Evolutionary conservation across 92 coral and sea anemone species (phyloP).

Genomic region (Phenganax subtilis): DNA sequence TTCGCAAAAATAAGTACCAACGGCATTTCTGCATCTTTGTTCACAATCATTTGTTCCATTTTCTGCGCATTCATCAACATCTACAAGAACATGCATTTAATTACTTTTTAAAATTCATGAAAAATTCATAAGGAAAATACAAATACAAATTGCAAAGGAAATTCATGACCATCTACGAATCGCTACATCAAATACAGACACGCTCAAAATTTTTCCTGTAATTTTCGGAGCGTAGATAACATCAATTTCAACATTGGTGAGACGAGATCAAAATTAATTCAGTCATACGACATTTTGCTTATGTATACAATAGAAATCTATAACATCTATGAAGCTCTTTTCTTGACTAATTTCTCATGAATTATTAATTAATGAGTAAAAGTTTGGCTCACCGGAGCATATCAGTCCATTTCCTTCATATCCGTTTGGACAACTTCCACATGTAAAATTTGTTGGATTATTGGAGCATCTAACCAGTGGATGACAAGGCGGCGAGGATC

Average conservation of each 20-base stretch:
- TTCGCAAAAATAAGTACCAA: slow-evolving; percentile 52
- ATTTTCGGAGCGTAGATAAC: too few species aligned
- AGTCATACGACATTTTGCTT: too few species aligned
- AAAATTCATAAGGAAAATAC: not conserved
- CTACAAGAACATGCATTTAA: not conserved
- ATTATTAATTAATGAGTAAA: not conserved
- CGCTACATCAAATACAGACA: too few species aligned
- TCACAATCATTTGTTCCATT: slow-evolving; percentile 57
- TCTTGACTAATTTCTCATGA: not conserved
- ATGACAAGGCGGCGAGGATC: slow-evolving; percentile 64
- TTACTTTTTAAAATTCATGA: too few species aligned
- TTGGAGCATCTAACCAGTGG: slow-evolving; percentile 63
- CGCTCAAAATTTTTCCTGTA: too few species aligned
- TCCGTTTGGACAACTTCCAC: slow-evolving; percentile 73
- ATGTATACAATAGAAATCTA: not conserved
- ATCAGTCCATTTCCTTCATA: slow-evolving; percentile 57
- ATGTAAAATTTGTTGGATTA: slow-evolving; percentile 53
- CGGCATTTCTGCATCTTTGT: slow-evolving; percentile 54
- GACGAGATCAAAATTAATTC: too few species aligned
- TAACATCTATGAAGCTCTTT: not conserved
- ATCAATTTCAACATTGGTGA: too few species aligned
- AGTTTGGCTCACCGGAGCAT: slow-evolving; percentile 52
- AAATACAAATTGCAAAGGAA: not conserved
- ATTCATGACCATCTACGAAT: not conserved
- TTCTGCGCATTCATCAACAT: slow-evolving; percentile 53